Evolutionary conservation across 1,140 invertebrate genomes (phyloP).

Genomic region (Calliphora vicina): DNA sequence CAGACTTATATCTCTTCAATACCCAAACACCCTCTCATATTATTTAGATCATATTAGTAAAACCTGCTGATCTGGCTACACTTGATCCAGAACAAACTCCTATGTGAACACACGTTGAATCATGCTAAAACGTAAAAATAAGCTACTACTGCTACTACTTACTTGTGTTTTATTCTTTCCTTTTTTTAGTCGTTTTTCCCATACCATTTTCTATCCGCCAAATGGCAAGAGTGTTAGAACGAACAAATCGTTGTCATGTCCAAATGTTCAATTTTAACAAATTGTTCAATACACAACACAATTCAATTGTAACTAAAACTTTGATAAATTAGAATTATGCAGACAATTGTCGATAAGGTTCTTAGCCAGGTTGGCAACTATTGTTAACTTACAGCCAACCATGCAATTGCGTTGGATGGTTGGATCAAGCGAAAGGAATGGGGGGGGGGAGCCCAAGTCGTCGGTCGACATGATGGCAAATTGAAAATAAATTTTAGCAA

Average conservation of each 20-base stretch:
- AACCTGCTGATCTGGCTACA: background rate
- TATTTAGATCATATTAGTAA: too few species aligned
- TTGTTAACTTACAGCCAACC: background rate
- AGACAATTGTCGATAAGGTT: slow-evolving; percentile 13
- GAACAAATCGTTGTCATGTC: slow-evolving; percentile 31
- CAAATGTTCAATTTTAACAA: slow-evolving; percentile 31
- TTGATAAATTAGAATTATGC: slow-evolving; percentile 34
- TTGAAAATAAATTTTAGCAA: background rate
- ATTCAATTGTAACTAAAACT: slow-evolving; percentile 22
- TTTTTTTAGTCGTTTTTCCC: background rate
- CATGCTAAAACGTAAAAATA: background rate
- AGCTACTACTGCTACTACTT: background rate
- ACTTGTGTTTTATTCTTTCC: background rate
- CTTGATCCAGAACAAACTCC: background rate
- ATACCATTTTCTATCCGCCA: background rate
- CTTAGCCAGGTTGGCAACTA: background rate
- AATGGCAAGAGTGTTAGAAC: slow-evolving; percentile 30
- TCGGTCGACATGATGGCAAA: background rate
- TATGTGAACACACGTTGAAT: background rate
- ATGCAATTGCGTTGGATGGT: background rate
- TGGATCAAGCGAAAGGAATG: background rate
- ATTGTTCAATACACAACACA: slow-evolving; percentile 15
- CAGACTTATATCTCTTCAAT: too few species aligned
- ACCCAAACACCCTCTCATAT: too few species aligned
- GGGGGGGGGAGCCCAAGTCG: background rate